These are phyloP conservation scores for Hirtodrosophila duncani DNA, from an alignment of 2,888 invertebrate genomes.

Conservation along the genomic window DNA sequence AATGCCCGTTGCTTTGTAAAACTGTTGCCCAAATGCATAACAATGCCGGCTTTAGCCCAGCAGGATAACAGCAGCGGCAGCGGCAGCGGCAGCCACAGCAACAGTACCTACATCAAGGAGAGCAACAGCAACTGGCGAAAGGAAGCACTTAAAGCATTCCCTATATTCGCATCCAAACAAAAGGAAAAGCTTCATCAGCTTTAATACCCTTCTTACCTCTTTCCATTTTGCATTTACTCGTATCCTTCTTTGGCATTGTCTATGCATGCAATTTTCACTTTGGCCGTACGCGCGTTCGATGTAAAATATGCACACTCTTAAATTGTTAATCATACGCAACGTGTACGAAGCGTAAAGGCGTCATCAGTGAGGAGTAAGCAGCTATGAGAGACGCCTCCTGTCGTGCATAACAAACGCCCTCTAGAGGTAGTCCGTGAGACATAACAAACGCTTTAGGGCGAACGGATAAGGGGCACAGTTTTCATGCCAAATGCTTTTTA, in stretches of 20 bases:
- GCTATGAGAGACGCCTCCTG: constrained; percentile 12
- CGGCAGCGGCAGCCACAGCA: neutral
- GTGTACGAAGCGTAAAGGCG: constrained; percentile 24
- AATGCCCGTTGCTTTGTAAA: constrained; percentile 37
- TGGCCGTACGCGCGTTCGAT: constrained; percentile 27
- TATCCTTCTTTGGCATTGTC: constrained; percentile 16
- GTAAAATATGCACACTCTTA: constrained; percentile 49
- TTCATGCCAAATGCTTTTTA: too few relatives aligned
- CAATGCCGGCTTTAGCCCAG: constrained; percentile 12
- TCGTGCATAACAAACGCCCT: constrained; percentile 20
- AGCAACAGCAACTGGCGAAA: neutral
- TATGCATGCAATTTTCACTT: constrained; percentile 34
- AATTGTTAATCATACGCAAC: constrained; percentile 66
- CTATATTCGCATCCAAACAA: too few relatives aligned
- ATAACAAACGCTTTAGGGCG: too few relatives aligned
- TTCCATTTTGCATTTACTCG: neutral
- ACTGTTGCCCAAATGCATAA: constrained; percentile 25
- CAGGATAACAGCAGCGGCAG: constrained; percentile 1
- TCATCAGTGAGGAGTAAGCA: constrained; percentile 15
- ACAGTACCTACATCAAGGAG: neutral
- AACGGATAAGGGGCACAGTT: too few relatives aligned
- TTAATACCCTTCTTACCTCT: constrained; percentile 4
- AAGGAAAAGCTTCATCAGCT: constrained; percentile 18
- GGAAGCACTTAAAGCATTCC: constrained; percentile 18
- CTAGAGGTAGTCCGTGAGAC: too few relatives aligned